phyloP scores from a whole-genome alignment of 2,888 invertebrate genomes.

The Tetrapedia diversipes region DNA sequence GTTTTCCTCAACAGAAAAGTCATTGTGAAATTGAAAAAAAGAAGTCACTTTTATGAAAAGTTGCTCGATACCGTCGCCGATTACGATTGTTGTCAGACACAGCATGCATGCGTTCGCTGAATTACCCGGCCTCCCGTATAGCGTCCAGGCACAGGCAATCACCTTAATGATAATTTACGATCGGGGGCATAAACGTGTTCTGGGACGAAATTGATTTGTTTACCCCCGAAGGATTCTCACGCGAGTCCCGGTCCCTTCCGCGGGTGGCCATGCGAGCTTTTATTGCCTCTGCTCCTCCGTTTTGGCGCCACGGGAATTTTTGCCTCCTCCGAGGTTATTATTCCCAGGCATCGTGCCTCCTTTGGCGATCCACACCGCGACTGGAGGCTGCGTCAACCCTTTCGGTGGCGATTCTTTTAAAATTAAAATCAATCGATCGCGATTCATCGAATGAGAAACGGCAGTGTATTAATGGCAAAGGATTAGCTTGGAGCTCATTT shows the following conservation, averaged over 20 bases:
- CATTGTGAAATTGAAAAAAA: no score
- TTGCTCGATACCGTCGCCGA: no score
- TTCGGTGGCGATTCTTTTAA: no score
- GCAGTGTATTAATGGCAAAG: no score
- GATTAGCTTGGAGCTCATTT: no score
- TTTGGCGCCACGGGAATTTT: slow-evolving; percentile 11
- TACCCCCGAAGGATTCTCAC: slow-evolving; percentile 77
- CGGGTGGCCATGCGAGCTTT: slow-evolving; percentile 62
- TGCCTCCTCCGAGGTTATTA: slow-evolving; percentile 16
- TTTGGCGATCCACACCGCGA: no score
- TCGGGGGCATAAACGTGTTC: slow-evolving; percentile 77
- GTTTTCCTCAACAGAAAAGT: no score
- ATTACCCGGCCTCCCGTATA: slow-evolving; percentile 55
- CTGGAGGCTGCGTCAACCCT: no score
- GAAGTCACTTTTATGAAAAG: no score
- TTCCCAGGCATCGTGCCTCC: slow-evolving; percentile 20
- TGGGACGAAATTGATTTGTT: slow-evolving; percentile 79
- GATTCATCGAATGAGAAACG: no score
- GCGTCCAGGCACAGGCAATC: slow-evolving; percentile 77
- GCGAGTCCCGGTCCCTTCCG: slow-evolving; percentile 56
- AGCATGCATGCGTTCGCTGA: slow-evolving; percentile 51
- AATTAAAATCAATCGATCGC: no score
- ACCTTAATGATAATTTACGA: slow-evolving; percentile 82
- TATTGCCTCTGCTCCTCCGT: slow-evolving; percentile 19
- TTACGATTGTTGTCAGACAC: no score